A percentile compares a stretch with the other conserved stretches of the same genome.
Evolutionary conservation across 2,797 vertebrate genomes (phyloP).

Genomic region (Myoxocephalus aenaeus): DNA sequence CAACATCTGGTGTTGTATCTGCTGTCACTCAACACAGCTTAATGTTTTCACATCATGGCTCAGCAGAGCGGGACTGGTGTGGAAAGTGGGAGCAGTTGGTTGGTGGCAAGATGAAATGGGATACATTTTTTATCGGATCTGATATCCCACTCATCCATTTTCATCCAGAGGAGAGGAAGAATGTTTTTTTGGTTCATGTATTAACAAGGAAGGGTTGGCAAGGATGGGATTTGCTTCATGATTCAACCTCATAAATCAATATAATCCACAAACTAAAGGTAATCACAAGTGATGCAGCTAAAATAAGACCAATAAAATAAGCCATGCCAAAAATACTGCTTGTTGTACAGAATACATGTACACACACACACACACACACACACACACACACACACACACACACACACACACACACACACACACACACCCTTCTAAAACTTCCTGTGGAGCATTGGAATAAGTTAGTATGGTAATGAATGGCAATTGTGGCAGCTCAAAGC

Average conservation of each 20-base stretch:
- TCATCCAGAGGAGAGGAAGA: background rate
- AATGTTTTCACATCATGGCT: conserved; percentile 61
- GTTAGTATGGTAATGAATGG: background rate
- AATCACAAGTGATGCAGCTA: background rate
- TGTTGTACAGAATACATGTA: background rate
- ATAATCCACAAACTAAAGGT: background rate
- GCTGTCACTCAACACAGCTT: conserved; percentile 61
- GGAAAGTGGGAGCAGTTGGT: conserved; percentile 35
- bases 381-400: no score
- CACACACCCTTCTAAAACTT: background rate
- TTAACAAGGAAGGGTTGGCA: background rate
- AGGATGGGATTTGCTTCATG: background rate
- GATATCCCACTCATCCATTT: conserved; percentile 22
- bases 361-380: background rate
- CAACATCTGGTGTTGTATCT: conserved; percentile 64
- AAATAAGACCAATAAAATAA: background rate
- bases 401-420: background rate
- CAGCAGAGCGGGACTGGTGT: conserved; percentile 50
- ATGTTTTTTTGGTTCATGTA: conserved; percentile 10
- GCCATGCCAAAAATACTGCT: background rate
- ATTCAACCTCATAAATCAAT: background rate
- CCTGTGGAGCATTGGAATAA: background rate
- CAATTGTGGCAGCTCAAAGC: background rate
- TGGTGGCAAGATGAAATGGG: conserved; percentile 42
- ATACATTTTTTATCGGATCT: conserved; percentile 24